A percentile compares a stretch with the other conserved stretches of the same genome.
These are phyloP conservation scores for Diadumene lineata DNA, from an alignment of 92 coral and sea anemone species.

Conservation along the genomic window DNA sequence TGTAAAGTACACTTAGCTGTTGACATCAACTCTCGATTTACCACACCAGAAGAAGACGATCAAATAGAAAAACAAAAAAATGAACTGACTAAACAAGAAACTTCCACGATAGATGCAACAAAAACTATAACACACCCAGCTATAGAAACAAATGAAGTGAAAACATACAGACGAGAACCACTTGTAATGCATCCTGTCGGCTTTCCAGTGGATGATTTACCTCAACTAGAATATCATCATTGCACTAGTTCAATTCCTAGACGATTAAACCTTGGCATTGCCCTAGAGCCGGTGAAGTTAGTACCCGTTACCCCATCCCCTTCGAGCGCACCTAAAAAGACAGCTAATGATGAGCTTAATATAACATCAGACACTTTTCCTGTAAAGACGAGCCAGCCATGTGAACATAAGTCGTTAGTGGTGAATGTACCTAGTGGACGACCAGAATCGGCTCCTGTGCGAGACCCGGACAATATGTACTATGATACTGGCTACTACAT, in stretches of 20 bases:
- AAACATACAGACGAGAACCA: slow-evolving; percentile 37
- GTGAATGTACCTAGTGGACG: slow-evolving; percentile 52
- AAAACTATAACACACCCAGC: not conserved
- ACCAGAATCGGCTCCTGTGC: slow-evolving; percentile 31
- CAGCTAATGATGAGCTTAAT: slow-evolving; percentile 4
- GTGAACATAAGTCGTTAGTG: slow-evolving; percentile 7
- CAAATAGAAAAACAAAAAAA: not conserved
- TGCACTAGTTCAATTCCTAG: slow-evolving; percentile 87
- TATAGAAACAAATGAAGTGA: slow-evolving; percentile 33
- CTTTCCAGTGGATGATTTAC: slow-evolving; percentile 54
- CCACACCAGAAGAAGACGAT: slow-evolving; percentile 70
- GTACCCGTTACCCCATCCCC: slow-evolving; percentile 72
- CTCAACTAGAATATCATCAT: slow-evolving; percentile 55
- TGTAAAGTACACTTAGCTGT: slow-evolving; percentile 66
- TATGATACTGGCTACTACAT: slow-evolving; percentile 33
- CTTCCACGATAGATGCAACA: not conserved
- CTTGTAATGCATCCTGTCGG: slow-evolving; percentile 65
- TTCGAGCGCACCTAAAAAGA: slow-evolving; percentile 46
- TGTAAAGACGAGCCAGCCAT: too few species aligned
- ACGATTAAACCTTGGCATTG: slow-evolving; percentile 61
- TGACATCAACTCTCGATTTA: slow-evolving; percentile 76
- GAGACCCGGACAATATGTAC: slow-evolving; percentile 4
- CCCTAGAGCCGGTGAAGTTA: slow-evolving; percentile 86
- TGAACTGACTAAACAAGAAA: slow-evolving; percentile 15
- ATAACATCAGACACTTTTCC: too few species aligned